Conservation (phyloP, 35 echinoderm and acorn worm species). For the Hemicentrotus pulcherrimus region DNA sequence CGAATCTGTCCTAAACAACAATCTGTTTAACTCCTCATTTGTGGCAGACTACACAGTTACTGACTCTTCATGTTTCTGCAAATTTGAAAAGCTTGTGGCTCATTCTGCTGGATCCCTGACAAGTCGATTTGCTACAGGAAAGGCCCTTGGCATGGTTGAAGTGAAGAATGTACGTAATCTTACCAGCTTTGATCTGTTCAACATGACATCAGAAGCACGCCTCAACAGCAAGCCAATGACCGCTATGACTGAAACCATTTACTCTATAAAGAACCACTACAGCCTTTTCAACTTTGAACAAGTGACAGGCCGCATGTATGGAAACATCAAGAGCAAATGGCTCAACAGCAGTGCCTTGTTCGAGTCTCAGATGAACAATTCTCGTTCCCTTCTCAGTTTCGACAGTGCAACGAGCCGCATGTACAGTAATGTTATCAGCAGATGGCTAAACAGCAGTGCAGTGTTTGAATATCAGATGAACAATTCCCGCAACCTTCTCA, state of each 20-base stretch:
- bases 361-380: slow-evolving; percentile 20
- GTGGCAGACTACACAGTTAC: neutral
- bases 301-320: neutral
- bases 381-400: neutral
- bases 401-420: neutral
- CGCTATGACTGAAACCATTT: neutral
- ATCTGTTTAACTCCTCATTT: neutral
- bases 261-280: neutral
- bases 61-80: slow-evolving; percentile 2
- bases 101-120: neutral
- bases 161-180: slow-evolving; percentile 26
- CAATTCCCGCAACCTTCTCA: neutral
- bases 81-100: slow-evolving; percentile 18
- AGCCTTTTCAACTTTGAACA: slow-evolving; percentile 6
- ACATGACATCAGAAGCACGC: neutral
- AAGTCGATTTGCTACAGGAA: neutral
- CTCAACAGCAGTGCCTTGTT: neutral
- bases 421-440: slow-evolving; percentile 32
- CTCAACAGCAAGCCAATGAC: slow-evolving; percentile 6
- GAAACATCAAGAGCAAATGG: slow-evolving; percentile 31
- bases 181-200: slow-evolving; percentile 33
- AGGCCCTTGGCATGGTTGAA: neutral
- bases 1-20: neutral
- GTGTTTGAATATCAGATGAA: slow-evolving; percentile 6
- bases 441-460: neutral